A percentile compares a stretch with the other conserved stretches of the same genome.
phyloP scores from a whole-genome alignment of 2,113 vertebrate species.

The Neodontobutis hainanensis region DNA sequence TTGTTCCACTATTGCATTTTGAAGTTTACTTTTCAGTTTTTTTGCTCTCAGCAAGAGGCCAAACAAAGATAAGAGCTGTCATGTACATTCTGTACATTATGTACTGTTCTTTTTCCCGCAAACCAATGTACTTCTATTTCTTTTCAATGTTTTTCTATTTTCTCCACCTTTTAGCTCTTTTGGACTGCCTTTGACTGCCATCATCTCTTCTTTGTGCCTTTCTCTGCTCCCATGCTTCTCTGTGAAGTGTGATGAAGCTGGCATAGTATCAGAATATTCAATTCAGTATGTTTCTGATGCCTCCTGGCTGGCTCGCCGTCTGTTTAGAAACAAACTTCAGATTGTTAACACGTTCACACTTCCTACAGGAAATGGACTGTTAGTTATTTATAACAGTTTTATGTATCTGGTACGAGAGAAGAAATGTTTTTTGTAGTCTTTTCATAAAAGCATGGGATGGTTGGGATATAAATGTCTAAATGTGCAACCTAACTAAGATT shows the following conservation, averaged over 20 bases:
- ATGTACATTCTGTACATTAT: background rate
- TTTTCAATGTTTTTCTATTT: background rate
- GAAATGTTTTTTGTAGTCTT: too few species aligned
- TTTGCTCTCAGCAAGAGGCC: background rate
- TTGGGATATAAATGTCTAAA: too few species aligned
- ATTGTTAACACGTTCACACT: conserved; percentile 39
- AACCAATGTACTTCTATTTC: too few species aligned
- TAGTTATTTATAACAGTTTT: background rate
- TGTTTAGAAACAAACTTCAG: conserved; percentile 57
- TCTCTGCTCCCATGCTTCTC: background rate
- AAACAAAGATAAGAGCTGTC: too few species aligned
- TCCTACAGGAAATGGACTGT: conserved; percentile 4
- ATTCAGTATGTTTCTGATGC: conserved; percentile 38
- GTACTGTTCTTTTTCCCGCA: too few species aligned
- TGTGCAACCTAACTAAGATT: too few species aligned
- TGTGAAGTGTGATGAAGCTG: conserved; percentile 35
- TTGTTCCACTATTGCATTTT: too few species aligned
- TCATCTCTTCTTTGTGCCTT: conserved; percentile 3
- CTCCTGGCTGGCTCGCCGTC: conserved; percentile 41
- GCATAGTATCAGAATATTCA: conserved; percentile 40
- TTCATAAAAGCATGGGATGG: too few species aligned
- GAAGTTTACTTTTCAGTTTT: background rate
- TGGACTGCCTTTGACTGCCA: conserved; percentile 1
- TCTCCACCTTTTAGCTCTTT: conserved; percentile 7
- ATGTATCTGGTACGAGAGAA: background rate